Evolutionary conservation across 2,888 invertebrate species (phyloP), one percentile per base, ranked within the genome.

Genomic region (Cantharis flavilabris): DNA sequence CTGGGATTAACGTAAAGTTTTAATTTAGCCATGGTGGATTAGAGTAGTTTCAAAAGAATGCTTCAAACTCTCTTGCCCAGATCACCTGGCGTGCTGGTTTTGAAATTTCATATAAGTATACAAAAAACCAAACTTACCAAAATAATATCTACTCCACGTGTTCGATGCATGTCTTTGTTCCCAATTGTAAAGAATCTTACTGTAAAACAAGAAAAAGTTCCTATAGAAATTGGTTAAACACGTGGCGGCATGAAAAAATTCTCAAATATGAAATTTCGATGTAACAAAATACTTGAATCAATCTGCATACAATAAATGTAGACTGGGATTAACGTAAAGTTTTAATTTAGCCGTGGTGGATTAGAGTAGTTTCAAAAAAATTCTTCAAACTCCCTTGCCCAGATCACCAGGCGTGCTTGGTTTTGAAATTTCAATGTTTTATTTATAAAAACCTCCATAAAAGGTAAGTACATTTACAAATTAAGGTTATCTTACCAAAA

Each of bases 211-310:
- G n/a, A 49, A n/a, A 49, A 3, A 3, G 5, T 13, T 7, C 13
- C 13, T 16, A 13, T 13, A 33, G 13, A 33, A 33, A 13, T n/a
- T 49, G 2, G 33, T 13, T 1, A n/a, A 49, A 49, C 26, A 77
- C 30, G 71, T 72, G 62, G n/a, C n/a, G 49, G 0, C 5, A 16
- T 1, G 1, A 0, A 62, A 64, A 71, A 3, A 28, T 28, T 30
- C n/a, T 14, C 30, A 30, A 78, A 23, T 16, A 16, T 16, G 20
- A 49, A n/a, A 49, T 49, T 49, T 7, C 79, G 80, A 79, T 86
- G 85, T 86, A 75, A 81, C 85, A 83, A 76, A 49, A 79, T 84
- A 75, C 82, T 82, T 85, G 86, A 86, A 86, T 84, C 86, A 84
- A 84, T 81, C 79, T 80, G 79, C 80, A 82, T 80, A 83, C 81